Base-by-base conservation (phyloP, 92 coral and sea anemone genomes). In the Anthopleura xanthogrammica region DNA sequence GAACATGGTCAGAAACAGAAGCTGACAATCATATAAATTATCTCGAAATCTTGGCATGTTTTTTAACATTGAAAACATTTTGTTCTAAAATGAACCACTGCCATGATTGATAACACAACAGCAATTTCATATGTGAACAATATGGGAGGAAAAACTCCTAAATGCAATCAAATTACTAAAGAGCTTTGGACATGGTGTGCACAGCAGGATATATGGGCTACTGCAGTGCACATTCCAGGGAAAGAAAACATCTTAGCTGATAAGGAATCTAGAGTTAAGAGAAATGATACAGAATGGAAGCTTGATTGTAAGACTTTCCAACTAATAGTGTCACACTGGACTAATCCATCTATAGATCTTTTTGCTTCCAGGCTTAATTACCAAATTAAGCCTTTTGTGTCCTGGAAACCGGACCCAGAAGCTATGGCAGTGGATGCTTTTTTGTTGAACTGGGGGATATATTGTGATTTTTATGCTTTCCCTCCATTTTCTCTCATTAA, bases 191-290 rank as follows among this genome's bases (percentile, higher is more conserved):
- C 20, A 29, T 93, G 89, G 94, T 86, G 92, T 76, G 75, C 83
- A 41, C n/a, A 78, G 12, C 77, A 78, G 13, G 36, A 52, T 22
- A 76, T 93, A 29, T 88, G 86, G 84, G 40, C 83, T 7, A 41
- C 91, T 24, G 92, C 94, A 60, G 82, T 16, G 13, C 89, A 89
- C 68, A 89, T 91, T 16, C 93, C 93, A n/a, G 93, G 90, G 8
- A 87, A 86, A 68, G 64, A 55, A 56, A 93, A 89, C 83, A 78
- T 77, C 17, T 43, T 77, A 70, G 94, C 97, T 55, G 94, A 91
- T 66, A 72, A 79, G 52, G 87, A 83, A 60, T 86, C 88, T 12
- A 80, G 94, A 60, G 40, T 42, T 64, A 75, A 75, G 6, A 13
- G 75, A 0, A 75, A 23, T 75, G 83, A 73, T 48, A 83, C 52